Evolutionary conservation across 1,140 invertebrate genomes (phyloP), one percentile per base, ranked within the genome.

Genomic region (Drosophila albomicans): DNA sequence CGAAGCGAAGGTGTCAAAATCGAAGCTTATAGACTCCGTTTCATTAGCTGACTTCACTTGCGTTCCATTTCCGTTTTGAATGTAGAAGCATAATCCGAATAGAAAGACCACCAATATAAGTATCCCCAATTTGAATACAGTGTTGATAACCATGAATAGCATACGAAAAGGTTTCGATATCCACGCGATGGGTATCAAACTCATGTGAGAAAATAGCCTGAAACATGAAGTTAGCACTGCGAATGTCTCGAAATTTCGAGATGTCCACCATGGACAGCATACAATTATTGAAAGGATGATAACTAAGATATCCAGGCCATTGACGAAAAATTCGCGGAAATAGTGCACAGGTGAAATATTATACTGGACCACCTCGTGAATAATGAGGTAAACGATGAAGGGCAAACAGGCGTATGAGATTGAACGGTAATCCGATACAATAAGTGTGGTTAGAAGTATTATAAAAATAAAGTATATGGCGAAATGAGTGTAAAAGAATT

Each of bases 81-180:
- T 48, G 16, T 48, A 1, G n/a, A 61, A 61, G 25, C 43, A 61
- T 15, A 61, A 4, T 32, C 58, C 8, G n/a, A 61, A 61, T 25
- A 48, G 8, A n/a, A 45, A 3, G 0, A 61, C 41, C 1, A 61
- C 10, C 1, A 8, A 3, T 5, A 30, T 1, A 1, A 61, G 58
- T 16, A 58, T 28, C 11, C 16, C 20, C 0, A 10, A 48, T 4
- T 59, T 59, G 3, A 59, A 11, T 1, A 61, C 41, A 46, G 20
- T 32, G 8, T 32, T 30, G 5, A 32, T 16, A 2, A 61, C 58
- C 10, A 13, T n/a, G 2, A 61, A 30, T 5, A 46, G 25, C 58
- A 30, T 61, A 3, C 30, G 15, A 48, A 61, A 11, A 2, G 58
- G 58, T 7, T 30, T 15, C 5, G 58, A 61, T 48, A 61, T 61